Evolutionary conservation across 2,797 vertebrate species (phyloP).

Genomic region (Myotis planiceps): DNA sequence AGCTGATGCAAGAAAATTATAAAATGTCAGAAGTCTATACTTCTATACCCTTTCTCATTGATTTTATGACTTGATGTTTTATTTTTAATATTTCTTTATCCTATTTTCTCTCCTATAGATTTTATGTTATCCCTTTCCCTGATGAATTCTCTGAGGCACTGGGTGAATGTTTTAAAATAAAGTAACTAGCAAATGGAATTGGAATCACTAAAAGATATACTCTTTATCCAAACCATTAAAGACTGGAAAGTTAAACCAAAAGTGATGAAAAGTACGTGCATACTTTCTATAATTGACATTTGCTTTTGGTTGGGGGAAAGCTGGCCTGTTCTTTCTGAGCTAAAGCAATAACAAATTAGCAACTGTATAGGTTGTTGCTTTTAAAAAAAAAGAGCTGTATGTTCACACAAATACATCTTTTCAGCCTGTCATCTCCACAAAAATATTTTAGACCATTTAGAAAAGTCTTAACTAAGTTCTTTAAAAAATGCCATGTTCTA

Average conservation of each 20-base stretch:
- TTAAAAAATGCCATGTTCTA: not conserved
- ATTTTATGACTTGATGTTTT: slow-evolving; percentile 67
- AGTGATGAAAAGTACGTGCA: not conserved
- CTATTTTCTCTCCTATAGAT: slow-evolving; percentile 58
- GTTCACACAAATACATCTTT: not conserved
- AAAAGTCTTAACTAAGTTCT: not conserved
- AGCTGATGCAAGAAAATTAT: not conserved
- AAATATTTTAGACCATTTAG: not conserved
- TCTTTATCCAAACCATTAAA: slow-evolving; percentile 37
- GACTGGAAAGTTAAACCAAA: not conserved
- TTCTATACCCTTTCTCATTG: slow-evolving; percentile 32
- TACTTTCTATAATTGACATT: not conserved
- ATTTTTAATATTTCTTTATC: slow-evolving; percentile 47
- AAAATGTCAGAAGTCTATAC: slow-evolving; percentile 18
- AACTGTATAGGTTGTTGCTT: not conserved
- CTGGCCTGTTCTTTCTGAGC: not conserved
- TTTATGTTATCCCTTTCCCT: slow-evolving; percentile 33
- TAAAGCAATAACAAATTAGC: not conserved
- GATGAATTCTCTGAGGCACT: slow-evolving; percentile 11
- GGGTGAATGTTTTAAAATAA: not conserved
- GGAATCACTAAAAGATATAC: slow-evolving; percentile 37
- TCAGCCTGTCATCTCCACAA: not conserved
- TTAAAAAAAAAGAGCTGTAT: not conserved
- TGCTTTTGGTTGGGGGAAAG: not conserved
- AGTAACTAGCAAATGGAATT: slow-evolving; percentile 43